Evolutionary conservation across 2,797 vertebrate genomes (phyloP).

Genomic region (Hydrocynus forskahlii): DNA sequence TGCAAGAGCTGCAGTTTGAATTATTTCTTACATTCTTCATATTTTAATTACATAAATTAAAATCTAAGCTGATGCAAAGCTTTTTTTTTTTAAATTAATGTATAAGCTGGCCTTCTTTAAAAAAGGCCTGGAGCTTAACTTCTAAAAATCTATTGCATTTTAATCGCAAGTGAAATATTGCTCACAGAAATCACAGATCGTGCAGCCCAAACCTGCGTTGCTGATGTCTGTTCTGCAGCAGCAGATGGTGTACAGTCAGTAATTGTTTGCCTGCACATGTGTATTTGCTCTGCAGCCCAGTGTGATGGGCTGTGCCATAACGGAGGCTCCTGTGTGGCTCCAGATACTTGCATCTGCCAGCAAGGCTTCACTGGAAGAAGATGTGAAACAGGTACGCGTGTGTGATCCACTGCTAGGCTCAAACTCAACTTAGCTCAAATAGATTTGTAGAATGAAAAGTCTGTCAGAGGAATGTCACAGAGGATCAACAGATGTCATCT

Average conservation of each 20-base stretch:
- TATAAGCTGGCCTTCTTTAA: too few species aligned
- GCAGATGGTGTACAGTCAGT: background rate
- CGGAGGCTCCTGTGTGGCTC: slow-evolving; percentile 85
- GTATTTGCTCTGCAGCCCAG: slow-evolving; percentile 74
- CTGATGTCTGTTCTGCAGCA: background rate
- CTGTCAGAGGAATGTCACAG: background rate
- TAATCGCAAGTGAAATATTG: too few species aligned
- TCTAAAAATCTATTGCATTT: too few species aligned
- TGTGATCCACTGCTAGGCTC: background rate
- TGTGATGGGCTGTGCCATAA: slow-evolving; percentile 87
- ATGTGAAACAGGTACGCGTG: slow-evolving; percentile 85
- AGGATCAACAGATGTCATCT: background rate
- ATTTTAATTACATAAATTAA: too few species aligned
- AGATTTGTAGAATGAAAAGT: background rate
- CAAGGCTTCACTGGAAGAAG: slow-evolving; percentile 87
- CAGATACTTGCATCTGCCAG: slow-evolving; percentile 85
- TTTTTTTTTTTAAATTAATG: too few species aligned
- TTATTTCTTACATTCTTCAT: too few species aligned
- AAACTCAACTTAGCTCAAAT: background rate
- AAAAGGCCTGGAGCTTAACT: too few species aligned
- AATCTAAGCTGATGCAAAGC: too few species aligned
- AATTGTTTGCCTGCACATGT: background rate
- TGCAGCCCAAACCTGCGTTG: too few species aligned
- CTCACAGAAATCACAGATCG: too few species aligned
- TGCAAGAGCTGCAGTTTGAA: too few species aligned